These are phyloP conservation scores for Saccostrea echinata DNA, from an alignment of 1,140 invertebrate species.

Conservation along the genomic window DNA sequence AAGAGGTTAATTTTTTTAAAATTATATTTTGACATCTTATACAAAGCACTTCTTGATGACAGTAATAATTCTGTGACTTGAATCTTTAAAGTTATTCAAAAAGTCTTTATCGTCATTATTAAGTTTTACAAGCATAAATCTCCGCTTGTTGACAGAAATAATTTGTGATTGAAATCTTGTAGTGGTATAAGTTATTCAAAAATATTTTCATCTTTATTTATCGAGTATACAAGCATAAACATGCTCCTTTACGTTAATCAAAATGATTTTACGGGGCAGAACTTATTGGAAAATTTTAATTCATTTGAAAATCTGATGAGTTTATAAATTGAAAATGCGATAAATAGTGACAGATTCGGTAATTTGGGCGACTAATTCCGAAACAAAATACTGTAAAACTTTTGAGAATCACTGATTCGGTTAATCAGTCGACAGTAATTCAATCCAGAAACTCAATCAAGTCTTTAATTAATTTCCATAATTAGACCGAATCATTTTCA, in stretches of 20 bases:
- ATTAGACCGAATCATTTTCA: neutral
- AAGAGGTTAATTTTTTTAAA: too few relatives aligned
- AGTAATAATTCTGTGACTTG: too few relatives aligned
- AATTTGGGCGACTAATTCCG: neutral
- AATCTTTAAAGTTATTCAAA: too few relatives aligned
- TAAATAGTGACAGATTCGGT: neutral
- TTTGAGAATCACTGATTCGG: neutral
- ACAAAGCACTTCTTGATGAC: too few relatives aligned
- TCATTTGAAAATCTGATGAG: neutral
- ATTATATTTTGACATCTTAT: too few relatives aligned
- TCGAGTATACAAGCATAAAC: neutral
- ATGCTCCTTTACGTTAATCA: neutral
- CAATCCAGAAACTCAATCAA: neutral
- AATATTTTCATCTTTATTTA: neutral
- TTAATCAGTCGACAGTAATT: neutral
- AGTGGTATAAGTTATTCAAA: neutral
- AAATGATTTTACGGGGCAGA: too few relatives aligned
- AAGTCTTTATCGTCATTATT: too few relatives aligned
- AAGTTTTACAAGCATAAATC: too few relatives aligned
- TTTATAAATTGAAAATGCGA: neutral
- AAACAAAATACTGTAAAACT: neutral
- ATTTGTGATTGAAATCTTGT: neutral
- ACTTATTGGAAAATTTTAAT: neutral
- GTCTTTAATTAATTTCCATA: neutral
- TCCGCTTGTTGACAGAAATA: too few relatives aligned